These are phyloP conservation scores for Podarcis raffonei DNA, from an alignment of 2,113 vertebrate genomes.

Conservation along the genomic window DNA sequence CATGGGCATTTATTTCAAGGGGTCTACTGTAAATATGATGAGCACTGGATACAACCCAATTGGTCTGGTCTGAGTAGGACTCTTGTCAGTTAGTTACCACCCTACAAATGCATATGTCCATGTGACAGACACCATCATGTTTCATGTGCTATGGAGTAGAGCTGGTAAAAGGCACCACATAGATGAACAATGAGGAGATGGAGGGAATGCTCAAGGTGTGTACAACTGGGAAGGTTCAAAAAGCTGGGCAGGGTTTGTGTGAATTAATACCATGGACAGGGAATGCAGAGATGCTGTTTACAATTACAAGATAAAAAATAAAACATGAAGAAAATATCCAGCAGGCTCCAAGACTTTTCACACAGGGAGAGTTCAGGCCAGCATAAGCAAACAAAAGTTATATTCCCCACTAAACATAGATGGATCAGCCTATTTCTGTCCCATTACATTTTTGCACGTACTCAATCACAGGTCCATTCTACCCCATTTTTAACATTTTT, in stretches of 20 bases:
- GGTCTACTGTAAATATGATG: too few species aligned
- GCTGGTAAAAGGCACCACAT: neutral
- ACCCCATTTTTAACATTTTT: too few species aligned
- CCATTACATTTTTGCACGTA: too few species aligned
- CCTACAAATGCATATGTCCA: neutral
- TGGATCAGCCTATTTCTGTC: too few species aligned
- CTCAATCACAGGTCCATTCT: too few species aligned
- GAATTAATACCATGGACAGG: neutral
- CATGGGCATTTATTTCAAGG: too few species aligned
- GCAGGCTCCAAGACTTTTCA: neutral
- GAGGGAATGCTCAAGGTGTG: neutral
- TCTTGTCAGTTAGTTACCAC: too few species aligned
- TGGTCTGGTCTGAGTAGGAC: too few species aligned
- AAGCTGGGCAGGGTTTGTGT: neutral
- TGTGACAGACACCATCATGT: neutral
- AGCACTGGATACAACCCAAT: too few species aligned
- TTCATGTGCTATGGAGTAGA: neutral
- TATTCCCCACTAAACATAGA: too few species aligned
- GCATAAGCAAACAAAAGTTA: neutral
- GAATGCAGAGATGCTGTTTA: neutral
- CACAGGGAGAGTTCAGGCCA: neutral
- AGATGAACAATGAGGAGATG: neutral
- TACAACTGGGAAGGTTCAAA: neutral
- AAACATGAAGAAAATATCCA: conserved; percentile 7
- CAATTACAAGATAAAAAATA: neutral